Evolutionary conservation across 1,140 invertebrate genomes (phyloP).

Genomic region (Drosophila tani): DNA sequence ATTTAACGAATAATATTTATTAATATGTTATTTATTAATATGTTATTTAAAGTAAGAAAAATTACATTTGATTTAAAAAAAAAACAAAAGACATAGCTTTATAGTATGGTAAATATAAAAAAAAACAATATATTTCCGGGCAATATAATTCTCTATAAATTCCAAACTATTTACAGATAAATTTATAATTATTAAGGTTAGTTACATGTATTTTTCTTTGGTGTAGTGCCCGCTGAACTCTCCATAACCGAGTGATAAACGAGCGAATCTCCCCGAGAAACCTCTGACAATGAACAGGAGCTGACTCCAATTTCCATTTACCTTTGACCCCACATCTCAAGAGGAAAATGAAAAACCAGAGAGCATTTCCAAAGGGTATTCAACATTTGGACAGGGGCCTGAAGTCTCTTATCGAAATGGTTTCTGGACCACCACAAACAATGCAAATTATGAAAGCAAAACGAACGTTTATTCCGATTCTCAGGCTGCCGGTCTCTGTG

Average conservation of each 20-base stretch:
- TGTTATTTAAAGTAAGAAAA: neutral
- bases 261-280: slow-evolving; percentile 16
- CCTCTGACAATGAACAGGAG: slow-evolving; percentile 18
- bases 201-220: neutral
- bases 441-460: slow-evolving; percentile 78
- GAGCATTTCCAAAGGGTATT: slow-evolving; percentile 36
- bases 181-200: neutral
- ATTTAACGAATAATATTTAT: fast-evolving
- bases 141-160: too few relatives aligned
- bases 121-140: too few relatives aligned
- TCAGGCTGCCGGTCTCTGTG: slow-evolving; percentile 3
- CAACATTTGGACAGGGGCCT: slow-evolving; percentile 30
- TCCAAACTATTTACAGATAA: fast-evolving
- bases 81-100: too few relatives aligned
- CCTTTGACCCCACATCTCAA: slow-evolving; percentile 12
- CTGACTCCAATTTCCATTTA: slow-evolving; percentile 36
- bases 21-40: too few relatives aligned
- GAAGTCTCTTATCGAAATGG: slow-evolving; percentile 54
- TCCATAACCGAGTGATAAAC: slow-evolving; percentile 30
- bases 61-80: neutral
- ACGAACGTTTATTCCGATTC: slow-evolving; percentile 56
- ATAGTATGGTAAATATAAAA: too few relatives aligned
- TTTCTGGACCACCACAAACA: slow-evolving; percentile 69
- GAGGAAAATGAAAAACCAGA: slow-evolving; percentile 12
- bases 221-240: slow-evolving; percentile 10